These are phyloP conservation scores for Agapornis canus DNA, from an alignment of 2,797 vertebrate species.

Conservation along the genomic window DNA sequence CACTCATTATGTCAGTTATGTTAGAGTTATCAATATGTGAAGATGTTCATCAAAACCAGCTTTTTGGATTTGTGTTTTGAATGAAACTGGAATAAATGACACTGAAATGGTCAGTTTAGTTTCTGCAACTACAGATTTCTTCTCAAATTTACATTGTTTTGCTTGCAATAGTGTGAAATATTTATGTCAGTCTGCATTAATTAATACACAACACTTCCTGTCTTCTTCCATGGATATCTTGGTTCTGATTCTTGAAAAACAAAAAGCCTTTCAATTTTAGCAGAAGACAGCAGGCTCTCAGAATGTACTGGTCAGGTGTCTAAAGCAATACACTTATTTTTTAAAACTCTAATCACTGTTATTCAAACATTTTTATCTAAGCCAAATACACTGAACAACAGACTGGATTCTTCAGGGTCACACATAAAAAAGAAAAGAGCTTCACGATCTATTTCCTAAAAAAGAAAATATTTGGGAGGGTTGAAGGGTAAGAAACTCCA, in stretches of 20 bases:
- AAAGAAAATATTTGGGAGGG: slow-evolving; percentile 8
- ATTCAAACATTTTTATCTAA: neutral
- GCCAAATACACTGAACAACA: neutral
- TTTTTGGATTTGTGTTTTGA: neutral
- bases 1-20: neutral
- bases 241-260: neutral
- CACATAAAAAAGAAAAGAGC: slow-evolving; percentile 13
- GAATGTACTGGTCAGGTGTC: neutral
- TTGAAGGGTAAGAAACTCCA: neutral
- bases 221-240: neutral
- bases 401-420: neutral
- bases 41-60: neutral
- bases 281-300: neutral
- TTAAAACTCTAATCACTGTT: neutral
- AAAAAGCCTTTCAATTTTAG: neutral
- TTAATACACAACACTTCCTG: neutral
- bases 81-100: neutral
- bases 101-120: neutral
- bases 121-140: neutral
- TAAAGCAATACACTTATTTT: neutral
- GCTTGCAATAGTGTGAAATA: neutral
- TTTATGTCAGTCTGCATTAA: neutral
- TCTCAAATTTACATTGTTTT: neutral
- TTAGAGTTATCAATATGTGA: neutral
- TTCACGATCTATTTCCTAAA: neutral